Evolutionary conservation across 2,113 vertebrate genomes (phyloP).

Genomic region (Lamprotornis superbus): DNA sequence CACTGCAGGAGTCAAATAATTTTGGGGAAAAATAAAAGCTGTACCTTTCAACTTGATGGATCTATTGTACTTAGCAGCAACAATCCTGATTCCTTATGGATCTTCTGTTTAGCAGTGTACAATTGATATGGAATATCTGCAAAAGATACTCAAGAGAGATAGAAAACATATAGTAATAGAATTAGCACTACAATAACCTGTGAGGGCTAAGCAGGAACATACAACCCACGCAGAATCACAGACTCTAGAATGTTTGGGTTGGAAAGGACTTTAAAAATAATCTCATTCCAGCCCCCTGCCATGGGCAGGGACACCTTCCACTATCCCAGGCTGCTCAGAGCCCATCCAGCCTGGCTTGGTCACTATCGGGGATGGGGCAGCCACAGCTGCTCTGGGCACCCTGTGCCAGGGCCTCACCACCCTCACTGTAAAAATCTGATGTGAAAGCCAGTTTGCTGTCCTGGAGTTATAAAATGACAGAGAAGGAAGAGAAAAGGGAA

Average conservation of each 20-base stretch:
- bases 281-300: neutral
- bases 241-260: neutral
- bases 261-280: neutral
- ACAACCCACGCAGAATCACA: neutral
- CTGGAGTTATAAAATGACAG: neutral
- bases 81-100: neutral
- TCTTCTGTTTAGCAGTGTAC: neutral
- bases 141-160: neutral
- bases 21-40: neutral
- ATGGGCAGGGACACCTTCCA: neutral
- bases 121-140: neutral
- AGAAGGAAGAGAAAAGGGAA: neutral
- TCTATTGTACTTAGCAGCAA: neutral
- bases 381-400: neutral
- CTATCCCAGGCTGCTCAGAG: accelerated
- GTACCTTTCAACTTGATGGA: neutral
- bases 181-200: neutral
- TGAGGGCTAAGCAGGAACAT: neutral
- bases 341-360: neutral
- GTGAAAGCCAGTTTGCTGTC: neutral
- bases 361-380: neutral
- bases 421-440: neutral
- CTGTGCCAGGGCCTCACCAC: neutral
- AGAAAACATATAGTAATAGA: neutral
- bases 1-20: neutral